These are phyloP conservation scores for Caenorhabditis brenneri DNA, from an alignment of 1,140 invertebrate genomes.

Conservation along the genomic window DNA sequence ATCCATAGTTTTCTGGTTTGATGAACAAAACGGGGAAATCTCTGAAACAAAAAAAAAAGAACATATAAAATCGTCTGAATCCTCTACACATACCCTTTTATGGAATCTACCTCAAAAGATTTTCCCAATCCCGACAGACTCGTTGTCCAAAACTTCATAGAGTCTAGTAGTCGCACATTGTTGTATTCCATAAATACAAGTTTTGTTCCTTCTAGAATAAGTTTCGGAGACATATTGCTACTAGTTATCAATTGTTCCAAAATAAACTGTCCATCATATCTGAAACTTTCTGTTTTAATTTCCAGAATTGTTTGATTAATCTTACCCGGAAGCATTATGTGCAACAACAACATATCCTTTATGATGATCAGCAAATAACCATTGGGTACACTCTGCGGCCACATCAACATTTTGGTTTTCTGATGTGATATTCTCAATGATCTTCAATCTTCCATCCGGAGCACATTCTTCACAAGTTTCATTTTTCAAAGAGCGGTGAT, in stretches of 20 bases:
- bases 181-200: not conserved
- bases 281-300: not conserved
- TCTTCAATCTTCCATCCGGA: too few species aligned
- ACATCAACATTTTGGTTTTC: too few species aligned
- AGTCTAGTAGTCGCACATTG: not conserved
- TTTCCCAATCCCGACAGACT: not conserved
- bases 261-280: not conserved
- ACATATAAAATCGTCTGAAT: too few species aligned
- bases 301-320: too few species aligned
- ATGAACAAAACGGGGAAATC: not conserved
- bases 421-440: too few species aligned
- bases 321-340: not conserved
- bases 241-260: not conserved
- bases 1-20: not conserved
- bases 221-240: not conserved
- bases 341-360: not conserved
- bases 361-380: not conserved
- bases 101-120: not conserved
- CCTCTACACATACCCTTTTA: too few species aligned
- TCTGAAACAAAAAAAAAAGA: too few species aligned
- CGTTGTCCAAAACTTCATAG: not conserved
- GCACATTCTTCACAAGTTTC: too few species aligned
- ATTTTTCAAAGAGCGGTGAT: too few species aligned
- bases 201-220: not conserved
- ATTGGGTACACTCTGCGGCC: not conserved